Percentiles rank a stretch among this genome's conserved stretches.
Evolutionary conservation across 2,797 vertebrate species (phyloP).

Genomic region (Morus bassanus): DNA sequence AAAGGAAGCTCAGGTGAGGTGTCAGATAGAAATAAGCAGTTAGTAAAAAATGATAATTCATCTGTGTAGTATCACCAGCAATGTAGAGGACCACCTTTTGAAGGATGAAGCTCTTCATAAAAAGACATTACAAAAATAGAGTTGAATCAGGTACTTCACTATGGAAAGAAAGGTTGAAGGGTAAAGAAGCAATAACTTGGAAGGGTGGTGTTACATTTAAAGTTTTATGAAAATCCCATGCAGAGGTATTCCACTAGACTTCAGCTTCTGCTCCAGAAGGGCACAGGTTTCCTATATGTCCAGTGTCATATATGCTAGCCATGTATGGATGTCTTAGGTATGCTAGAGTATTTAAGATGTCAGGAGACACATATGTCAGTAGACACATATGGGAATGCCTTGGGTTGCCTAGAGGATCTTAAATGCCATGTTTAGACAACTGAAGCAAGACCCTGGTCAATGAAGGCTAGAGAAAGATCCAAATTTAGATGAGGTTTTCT

Average conservation of each 20-base stretch:
- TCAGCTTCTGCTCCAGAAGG: not conserved
- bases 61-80: not conserved
- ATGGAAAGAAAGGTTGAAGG: not conserved
- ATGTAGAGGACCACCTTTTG: not conserved
- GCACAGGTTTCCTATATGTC: not conserved
- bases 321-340: not conserved
- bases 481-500: not conserved
- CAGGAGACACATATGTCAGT: not conserved
- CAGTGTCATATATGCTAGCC: not conserved
- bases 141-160: not conserved
- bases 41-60: not conserved
- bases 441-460: not conserved
- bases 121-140: not conserved
- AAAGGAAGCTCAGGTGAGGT: not conserved
- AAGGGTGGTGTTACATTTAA: not conserved
- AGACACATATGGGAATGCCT: not conserved
- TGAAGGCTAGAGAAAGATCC: not conserved
- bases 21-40: not conserved
- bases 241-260: not conserved
- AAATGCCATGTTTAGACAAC: not conserved
- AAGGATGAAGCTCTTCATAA: not conserved
- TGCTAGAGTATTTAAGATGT: not conserved
- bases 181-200: not conserved
- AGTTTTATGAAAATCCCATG: not conserved
- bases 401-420: not conserved